Evolutionary conservation across 1,140 invertebrate species (phyloP).

Genomic region (Eriosoma lanigerum): DNA sequence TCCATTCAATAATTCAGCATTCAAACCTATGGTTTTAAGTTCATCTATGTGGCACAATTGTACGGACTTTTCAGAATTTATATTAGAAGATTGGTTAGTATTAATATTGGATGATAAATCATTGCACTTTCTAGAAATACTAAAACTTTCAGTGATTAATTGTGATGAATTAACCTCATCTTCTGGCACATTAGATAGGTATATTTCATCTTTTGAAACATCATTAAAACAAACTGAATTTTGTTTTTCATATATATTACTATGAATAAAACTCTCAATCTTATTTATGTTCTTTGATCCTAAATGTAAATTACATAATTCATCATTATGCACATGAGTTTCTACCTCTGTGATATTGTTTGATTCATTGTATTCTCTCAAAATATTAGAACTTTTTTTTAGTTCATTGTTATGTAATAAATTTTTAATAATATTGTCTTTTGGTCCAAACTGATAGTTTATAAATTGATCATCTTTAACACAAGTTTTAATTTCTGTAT

Average conservation of each 20-base stretch:
- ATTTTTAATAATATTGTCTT: too few relatives aligned
- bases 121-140: neutral
- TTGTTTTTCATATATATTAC: neutral
- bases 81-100: neutral
- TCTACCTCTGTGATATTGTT: neutral
- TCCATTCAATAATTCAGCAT: slow-evolving; percentile 19
- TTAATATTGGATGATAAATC: neutral
- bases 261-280: neutral
- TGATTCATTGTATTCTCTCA: neutral
- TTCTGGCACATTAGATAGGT: too few relatives aligned
- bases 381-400: neutral
- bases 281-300: neutral
- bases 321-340: neutral
- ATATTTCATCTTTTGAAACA: neutral
- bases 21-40: neutral
- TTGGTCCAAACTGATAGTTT: neutral
- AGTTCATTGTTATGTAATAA: too few relatives aligned
- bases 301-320: neutral
- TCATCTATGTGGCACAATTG: neutral
- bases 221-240: neutral
- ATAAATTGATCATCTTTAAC: neutral
- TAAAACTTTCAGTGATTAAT: neutral
- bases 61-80: neutral
- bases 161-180: neutral
- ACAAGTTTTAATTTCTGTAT: neutral